Conservation (phyloP, 2,113 vertebrate genomes). For the Cyphotilapia sp. region DNA sequence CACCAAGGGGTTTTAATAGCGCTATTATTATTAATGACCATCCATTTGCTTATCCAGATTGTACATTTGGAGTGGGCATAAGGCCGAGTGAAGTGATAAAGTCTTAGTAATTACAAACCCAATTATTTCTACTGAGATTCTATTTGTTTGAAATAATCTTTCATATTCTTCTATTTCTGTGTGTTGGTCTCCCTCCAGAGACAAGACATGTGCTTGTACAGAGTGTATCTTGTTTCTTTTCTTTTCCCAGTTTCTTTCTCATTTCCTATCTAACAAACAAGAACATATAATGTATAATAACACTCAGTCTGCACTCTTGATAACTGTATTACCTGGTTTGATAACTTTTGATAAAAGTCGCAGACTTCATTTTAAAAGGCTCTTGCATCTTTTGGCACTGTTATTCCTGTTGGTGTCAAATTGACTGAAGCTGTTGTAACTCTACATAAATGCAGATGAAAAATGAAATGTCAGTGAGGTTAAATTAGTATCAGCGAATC, state of each 20-base stretch:
- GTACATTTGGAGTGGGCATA: constrained; percentile 59
- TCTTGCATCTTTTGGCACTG: background rate
- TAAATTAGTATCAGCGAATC: background rate
- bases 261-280: background rate
- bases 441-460: background rate
- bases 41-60: constrained; percentile 72
- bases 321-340: background rate
- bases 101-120: constrained; percentile 79
- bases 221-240: background rate
- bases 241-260: background rate
- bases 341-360: background rate
- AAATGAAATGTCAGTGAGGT: background rate
- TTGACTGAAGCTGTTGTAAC: background rate
- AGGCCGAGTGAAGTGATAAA: constrained; percentile 70
- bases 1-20: constrained; percentile 80
- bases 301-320: background rate
- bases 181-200: background rate
- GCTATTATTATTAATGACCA: constrained; percentile 87
- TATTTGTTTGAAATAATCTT: constrained; percentile 61
- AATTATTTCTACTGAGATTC: constrained; percentile 81
- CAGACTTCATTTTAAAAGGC: background rate
- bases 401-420: constrained; percentile 13
- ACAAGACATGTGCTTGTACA: background rate
- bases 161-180: constrained; percentile 9
- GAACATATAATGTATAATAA: background rate